phyloP scores from a whole-genome alignment of 2,797 vertebrate genomes.

The Agapornis canus region DNA sequence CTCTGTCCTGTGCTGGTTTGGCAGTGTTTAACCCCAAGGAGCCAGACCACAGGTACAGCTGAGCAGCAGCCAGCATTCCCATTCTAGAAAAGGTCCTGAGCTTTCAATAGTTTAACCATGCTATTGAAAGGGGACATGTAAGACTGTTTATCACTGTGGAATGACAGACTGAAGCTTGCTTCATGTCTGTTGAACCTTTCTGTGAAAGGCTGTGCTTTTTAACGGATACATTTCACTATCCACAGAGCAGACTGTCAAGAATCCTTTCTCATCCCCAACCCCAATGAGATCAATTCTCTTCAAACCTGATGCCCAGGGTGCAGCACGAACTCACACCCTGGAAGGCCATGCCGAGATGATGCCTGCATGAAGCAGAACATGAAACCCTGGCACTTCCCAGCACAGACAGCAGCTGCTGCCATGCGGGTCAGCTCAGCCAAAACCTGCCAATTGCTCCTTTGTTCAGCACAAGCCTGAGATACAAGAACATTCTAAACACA shows the following conservation, averaged over 20 bases:
- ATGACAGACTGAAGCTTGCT: neutral
- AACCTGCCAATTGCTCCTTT: neutral
- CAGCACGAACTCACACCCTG: neutral
- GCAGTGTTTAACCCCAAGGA: neutral
- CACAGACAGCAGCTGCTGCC: neutral
- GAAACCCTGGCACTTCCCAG: neutral
- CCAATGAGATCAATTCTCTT: neutral
- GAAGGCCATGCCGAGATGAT: neutral
- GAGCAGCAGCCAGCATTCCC: neutral
- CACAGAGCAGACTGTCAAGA: neutral
- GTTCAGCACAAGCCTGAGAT: neutral
- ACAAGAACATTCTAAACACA: neutral
- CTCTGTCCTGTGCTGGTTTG: neutral
- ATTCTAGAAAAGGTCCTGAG: neutral
- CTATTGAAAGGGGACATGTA: neutral
- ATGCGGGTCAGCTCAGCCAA: neutral
- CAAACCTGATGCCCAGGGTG: neutral
- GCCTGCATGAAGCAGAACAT: rapidly evolving
- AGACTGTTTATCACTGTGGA: neutral
- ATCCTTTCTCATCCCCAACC: neutral
- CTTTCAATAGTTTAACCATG: neutral
- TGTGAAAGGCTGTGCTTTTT: neutral
- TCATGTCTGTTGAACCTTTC: neutral
- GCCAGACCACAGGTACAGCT: neutral
- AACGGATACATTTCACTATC: neutral